phyloP scores from a whole-genome alignment of 2,888 invertebrate genomes.

The Metopia argyrocephala region DNA sequence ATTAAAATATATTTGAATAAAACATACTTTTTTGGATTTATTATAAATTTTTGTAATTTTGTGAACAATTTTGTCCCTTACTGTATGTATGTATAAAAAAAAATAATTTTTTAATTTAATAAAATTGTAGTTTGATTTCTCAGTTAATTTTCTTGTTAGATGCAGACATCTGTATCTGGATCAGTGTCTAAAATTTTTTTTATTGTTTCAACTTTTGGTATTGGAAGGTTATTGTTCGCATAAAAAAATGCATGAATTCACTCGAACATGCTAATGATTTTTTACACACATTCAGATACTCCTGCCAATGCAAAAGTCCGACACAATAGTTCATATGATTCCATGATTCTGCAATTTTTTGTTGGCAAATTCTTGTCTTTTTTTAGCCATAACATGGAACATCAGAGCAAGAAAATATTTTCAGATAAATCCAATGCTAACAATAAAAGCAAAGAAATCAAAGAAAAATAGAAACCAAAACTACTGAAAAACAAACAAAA shows the following conservation, averaged over 20 bases:
- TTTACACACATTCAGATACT: background rate
- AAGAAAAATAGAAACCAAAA: background rate
- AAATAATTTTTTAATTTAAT: too few relatives aligned
- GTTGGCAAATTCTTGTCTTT: background rate
- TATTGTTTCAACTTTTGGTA: background rate
- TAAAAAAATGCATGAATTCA: conserved; percentile 34
- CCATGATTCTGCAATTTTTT: background rate
- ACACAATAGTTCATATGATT: background rate
- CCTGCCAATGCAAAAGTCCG: background rate
- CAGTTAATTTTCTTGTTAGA: too few relatives aligned
- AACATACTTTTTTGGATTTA: too few relatives aligned
- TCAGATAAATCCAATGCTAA: conserved; percentile 7
- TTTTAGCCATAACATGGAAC: background rate
- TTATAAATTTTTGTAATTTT: too few relatives aligned
- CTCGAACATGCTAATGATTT: conserved; percentile 22
- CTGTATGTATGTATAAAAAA: too few relatives aligned
- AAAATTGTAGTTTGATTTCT: too few relatives aligned
- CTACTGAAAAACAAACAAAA: background rate
- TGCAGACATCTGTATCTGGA: too few relatives aligned
- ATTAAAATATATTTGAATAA: too few relatives aligned
- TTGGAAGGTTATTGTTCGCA: conserved; percentile 15
- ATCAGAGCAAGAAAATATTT: background rate
- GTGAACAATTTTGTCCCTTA: too few relatives aligned
- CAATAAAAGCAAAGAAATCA: background rate
- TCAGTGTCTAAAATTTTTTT: too few relatives aligned